Conservation (phyloP, 2,888 invertebrate species). For the Drosophila kokeensis region DNA sequence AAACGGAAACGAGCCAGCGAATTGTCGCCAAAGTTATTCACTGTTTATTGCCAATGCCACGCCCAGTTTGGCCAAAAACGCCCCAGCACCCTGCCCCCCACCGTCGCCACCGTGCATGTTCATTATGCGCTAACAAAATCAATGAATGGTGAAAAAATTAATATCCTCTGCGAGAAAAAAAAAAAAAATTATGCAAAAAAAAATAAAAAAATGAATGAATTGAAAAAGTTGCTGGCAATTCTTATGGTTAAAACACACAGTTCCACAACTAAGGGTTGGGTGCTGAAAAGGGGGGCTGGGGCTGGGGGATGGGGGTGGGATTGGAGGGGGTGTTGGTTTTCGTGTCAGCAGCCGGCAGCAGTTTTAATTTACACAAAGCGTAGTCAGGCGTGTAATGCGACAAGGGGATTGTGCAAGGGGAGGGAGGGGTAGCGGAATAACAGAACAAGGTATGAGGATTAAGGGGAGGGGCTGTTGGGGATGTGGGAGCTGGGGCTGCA, state of each 20-base stretch:
- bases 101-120: constrained; percentile 42
- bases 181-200: constrained; percentile 23
- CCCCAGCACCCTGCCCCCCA: background rate
- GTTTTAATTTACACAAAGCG: constrained; percentile 81
- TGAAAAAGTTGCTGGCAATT: constrained; percentile 50
- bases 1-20: constrained; percentile 62
- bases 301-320: background rate
- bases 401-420: constrained; percentile 21
- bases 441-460: background rate
- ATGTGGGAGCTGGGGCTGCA: background rate
- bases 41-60: constrained; percentile 29
- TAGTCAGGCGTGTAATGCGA: constrained; percentile 77
- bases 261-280: background rate
- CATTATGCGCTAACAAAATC: constrained; percentile 74
- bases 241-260: constrained; percentile 37
- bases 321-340: constrained; percentile 14
- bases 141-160: constrained; percentile 84
- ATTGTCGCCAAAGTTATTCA: constrained; percentile 18
- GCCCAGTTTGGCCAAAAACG: constrained; percentile 11
- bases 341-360: constrained; percentile 65
- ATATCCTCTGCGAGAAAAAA: constrained; percentile 77
- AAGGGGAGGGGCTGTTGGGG: background rate
- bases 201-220: constrained; percentile 10
- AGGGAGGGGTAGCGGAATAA: background rate
- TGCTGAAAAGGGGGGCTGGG: background rate